Conservation (phyloP, 2,113 vertebrate genomes). For the Laticauda laticaudata region DNA sequence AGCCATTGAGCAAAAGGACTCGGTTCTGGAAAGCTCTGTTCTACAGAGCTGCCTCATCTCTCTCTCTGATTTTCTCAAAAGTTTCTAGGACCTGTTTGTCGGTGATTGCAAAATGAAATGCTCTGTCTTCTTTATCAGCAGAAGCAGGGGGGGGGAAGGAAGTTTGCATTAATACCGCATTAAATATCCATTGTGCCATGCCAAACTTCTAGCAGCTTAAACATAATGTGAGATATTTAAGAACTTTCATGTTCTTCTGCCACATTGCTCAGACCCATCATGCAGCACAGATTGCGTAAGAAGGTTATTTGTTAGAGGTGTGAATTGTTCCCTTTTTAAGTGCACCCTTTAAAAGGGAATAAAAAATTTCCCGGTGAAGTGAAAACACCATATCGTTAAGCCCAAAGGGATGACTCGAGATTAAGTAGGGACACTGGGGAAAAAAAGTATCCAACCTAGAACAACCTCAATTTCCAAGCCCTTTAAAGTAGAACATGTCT, state of each 20-base stretch:
- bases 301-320: constrained; percentile 2
- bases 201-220: neutral
- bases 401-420: neutral
- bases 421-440: neutral
- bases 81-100: neutral
- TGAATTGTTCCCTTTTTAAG: neutral
- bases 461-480: neutral
- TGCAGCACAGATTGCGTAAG: neutral
- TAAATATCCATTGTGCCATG: neutral
- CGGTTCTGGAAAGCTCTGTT: too few relatives aligned
- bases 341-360: neutral
- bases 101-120: neutral
- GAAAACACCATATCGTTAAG: neutral
- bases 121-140: neutral
- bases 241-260: fast-evolving
- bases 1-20: neutral
- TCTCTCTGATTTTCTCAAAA: neutral
- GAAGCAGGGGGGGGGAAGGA: neutral
- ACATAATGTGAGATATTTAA: neutral
- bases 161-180: neutral
- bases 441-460: neutral
- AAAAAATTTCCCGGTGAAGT: neutral
- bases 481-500: neutral
- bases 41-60: neutral
- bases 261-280: neutral